Conservation (phyloP, 2,888 invertebrate genomes). For the Dicranocentrus wangi region DNA sequence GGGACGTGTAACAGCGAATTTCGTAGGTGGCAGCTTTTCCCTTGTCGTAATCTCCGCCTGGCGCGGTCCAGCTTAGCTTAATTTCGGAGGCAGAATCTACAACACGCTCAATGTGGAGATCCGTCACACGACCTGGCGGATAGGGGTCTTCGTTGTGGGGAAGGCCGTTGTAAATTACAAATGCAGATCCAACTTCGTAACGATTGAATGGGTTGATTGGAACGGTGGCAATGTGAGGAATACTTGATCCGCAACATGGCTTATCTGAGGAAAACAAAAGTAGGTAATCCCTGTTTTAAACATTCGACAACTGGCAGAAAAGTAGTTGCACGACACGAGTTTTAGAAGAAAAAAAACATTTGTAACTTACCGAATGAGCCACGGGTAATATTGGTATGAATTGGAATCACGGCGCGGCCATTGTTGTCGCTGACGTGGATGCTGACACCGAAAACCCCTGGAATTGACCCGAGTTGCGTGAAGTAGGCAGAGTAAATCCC, state of each 20-base stretch:
- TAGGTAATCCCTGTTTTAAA: no score
- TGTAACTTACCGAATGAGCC: constrained; percentile 67
- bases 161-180: constrained; percentile 71
- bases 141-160: constrained; percentile 71
- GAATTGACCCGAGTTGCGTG: constrained; percentile 73
- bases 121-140: constrained; percentile 74
- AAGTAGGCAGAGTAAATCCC: constrained; percentile 76
- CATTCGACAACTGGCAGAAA: no score
- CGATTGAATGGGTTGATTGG: constrained; percentile 73
- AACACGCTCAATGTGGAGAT: constrained; percentile 73
- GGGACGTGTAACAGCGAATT: constrained; percentile 73
- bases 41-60: constrained; percentile 74
- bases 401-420: constrained; percentile 72
- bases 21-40: constrained; percentile 73
- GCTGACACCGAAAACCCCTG: constrained; percentile 74
- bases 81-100: constrained; percentile 73
- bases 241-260: constrained; percentile 73
- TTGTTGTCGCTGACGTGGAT: constrained; percentile 73
- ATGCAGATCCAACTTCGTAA: constrained; percentile 72
- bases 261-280: constrained; percentile 67
- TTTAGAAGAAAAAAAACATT: no score
- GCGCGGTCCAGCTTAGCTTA: constrained; percentile 74
- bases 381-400: constrained; percentile 71
- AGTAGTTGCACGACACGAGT: no score
- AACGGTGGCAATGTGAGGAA: constrained; percentile 72